Conservation (phyloP, 30 jellyfish, hydroid and myxozoan genomes). For the Phacellophora camtschatica region DNA sequence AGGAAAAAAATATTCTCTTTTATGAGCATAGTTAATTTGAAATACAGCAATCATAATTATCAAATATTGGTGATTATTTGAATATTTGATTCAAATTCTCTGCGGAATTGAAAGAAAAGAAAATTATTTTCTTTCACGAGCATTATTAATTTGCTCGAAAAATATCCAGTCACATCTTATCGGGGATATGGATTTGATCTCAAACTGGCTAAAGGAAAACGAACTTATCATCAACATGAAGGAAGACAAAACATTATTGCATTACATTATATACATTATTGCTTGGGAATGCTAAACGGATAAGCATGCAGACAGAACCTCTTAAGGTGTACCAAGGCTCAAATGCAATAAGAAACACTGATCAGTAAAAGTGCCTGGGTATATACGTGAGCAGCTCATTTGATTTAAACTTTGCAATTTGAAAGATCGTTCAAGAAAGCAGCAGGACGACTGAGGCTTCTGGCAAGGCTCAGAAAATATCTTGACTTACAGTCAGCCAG, state of each 20-base stretch:
- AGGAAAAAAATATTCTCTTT: too few relatives aligned
- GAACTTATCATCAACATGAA: slow-evolving; percentile 50
- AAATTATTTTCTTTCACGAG: too few relatives aligned
- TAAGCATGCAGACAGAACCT: slow-evolving; percentile 52
- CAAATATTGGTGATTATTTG: too few relatives aligned
- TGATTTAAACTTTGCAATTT: slow-evolving; percentile 46
- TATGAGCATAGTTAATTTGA: too few relatives aligned
- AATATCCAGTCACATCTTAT: too few relatives aligned
- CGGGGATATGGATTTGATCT: slow-evolving; percentile 56
- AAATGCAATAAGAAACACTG: slow-evolving; percentile 42
- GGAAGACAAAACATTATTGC: slow-evolving; percentile 55
- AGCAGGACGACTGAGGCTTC: slow-evolving; percentile 67
- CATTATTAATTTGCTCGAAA: too few relatives aligned
- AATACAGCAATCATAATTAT: too few relatives aligned
- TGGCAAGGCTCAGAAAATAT: slow-evolving; percentile 62
- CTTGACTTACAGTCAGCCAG: slow-evolving; percentile 55
- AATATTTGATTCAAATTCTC: too few relatives aligned
- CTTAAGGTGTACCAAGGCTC: slow-evolving; percentile 24
- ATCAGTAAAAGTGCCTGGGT: slow-evolving; percentile 56
- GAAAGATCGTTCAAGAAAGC: slow-evolving; percentile 59
- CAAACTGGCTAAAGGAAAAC: slow-evolving; percentile 53
- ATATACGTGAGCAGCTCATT: slow-evolving; percentile 34
- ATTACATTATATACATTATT: too few relatives aligned
- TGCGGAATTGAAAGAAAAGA: too few relatives aligned
- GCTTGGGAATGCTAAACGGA: slow-evolving; percentile 61